phyloP scores from a whole-genome alignment of 2,797 vertebrate species.

The Ficedula albicollis region DNA sequence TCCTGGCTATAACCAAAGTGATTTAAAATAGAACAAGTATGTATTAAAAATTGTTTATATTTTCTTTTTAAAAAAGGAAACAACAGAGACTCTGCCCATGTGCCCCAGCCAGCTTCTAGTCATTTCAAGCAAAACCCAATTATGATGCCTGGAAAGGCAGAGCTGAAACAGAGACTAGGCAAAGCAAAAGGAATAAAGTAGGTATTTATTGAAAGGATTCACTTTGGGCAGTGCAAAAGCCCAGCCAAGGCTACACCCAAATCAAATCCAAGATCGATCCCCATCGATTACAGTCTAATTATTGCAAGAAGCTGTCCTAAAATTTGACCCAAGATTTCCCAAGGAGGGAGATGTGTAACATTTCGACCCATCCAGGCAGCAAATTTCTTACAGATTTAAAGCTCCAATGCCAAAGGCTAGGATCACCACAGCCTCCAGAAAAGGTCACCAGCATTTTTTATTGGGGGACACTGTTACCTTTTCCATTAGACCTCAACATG shows the following conservation, averaged over 20 bases:
- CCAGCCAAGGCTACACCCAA: too few species aligned
- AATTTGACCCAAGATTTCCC: background rate
- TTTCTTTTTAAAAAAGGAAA: constrained; percentile 2
- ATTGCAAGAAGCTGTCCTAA: background rate
- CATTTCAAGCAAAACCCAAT: background rate
- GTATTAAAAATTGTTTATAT: background rate
- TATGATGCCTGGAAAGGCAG: too few species aligned
- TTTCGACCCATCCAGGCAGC: background rate
- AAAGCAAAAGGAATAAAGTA: too few species aligned
- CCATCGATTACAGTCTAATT: too few species aligned
- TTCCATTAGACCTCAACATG: background rate
- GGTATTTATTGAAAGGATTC: too few species aligned
- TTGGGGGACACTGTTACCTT: background rate
- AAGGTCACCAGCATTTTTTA: background rate
- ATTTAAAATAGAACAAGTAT: background rate
- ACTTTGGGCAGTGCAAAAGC: too few species aligned
- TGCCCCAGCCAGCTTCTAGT: background rate
- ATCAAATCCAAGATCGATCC: too few species aligned
- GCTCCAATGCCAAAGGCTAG: accelerated
- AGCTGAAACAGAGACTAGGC: too few species aligned
- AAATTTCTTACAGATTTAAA: background rate
- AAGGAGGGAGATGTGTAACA: background rate
- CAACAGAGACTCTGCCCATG: background rate
- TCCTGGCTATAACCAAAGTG: background rate
- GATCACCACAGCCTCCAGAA: background rate